Conservation (phyloP, 2,797 vertebrate genomes). For the Semaprochilodus insignis region DNA sequence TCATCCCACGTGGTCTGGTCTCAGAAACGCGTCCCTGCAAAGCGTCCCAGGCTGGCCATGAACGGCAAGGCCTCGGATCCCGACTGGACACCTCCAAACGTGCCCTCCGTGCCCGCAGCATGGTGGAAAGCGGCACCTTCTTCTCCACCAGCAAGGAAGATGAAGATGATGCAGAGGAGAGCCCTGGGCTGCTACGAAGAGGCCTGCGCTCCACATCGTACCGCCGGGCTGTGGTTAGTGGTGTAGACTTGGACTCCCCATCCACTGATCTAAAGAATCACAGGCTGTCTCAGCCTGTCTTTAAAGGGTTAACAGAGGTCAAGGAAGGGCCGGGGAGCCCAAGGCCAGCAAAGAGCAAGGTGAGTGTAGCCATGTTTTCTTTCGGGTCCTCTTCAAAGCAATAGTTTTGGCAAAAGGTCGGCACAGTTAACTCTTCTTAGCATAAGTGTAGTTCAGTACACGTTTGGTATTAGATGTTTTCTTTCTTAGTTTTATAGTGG, state of each 20-base stretch:
- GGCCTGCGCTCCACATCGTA: conserved; percentile 94
- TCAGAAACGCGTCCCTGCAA: conserved; percentile 76
- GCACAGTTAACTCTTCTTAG: too few species aligned
- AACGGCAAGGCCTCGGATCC: conserved; percentile 58
- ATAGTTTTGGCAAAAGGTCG: too few species aligned
- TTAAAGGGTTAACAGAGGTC: conserved; percentile 79
- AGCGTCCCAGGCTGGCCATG: conserved; percentile 51
- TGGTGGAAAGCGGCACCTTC: conserved; percentile 85
- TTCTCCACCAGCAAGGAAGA: conserved; percentile 69
- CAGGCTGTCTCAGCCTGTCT: conserved; percentile 78
- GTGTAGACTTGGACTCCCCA: conserved; percentile 79
- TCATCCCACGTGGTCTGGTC: conserved; percentile 89
- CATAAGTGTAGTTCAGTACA: too few species aligned
- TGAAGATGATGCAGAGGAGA: conserved; percentile 74
- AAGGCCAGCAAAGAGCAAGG: conserved; percentile 84
- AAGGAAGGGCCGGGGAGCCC: conserved; percentile 78
- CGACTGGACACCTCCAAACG: conserved; percentile 75
- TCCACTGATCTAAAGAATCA: conserved; percentile 75
- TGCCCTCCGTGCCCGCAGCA: conserved; percentile 81
- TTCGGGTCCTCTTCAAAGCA: too few species aligned
- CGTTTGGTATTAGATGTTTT: too few species aligned
- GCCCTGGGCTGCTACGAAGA: conserved; percentile 80
- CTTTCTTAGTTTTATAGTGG: too few species aligned
- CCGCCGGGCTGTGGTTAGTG: conserved; percentile 90
- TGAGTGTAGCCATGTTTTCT: conserved; percentile 61